Base-by-base conservation (phyloP, 2,113 vertebrate species). In the Channa argus region DNA sequence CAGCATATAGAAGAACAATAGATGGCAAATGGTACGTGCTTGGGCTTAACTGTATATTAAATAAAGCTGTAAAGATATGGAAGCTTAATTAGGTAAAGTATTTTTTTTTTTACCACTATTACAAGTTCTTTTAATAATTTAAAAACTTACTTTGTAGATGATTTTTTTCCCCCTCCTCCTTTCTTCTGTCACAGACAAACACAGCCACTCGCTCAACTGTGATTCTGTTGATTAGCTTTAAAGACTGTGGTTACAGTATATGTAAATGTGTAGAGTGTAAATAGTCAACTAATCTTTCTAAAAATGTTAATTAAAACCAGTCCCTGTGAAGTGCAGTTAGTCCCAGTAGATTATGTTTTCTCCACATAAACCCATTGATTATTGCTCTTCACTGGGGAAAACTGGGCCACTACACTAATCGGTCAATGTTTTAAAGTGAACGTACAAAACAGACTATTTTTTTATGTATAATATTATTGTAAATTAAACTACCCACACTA, bases 371-470 rank as follows among this genome's bases (percentile, higher is more conserved):
- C 14, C 63, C 59, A 93, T 92, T 90, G 92, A 92, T 91, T 84
- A 70, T 83, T 71, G 56, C 54, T 74, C 83, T 71, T 83, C 59
- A 82, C 24, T 3, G 59, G 54, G 52, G 47, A 33, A 78, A 87
- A 89, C 71, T 47, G 51, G 92, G 83, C 68, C 86, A 85, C 64
- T 13, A 60, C 67, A 79, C 66, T 52, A 82, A 53, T 61, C 65
- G 53, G 69, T 92, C 89, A 80, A 81, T 84, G 39, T 53, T 89
- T 92, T 91, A 92, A 92, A 93, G 92, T 58, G 87, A 87, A 84
- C 84, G 78, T 6, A 64, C 70, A 47, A 43, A 5, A 13, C 52
- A 46, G 39, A 39, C 24, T 24, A 24, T 1, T 24, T 24, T 24
- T 24, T 24, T 24, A 24, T 24, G 24, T 24, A 1, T 24, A 24